Conservation (phyloP, 2,797 vertebrate species). For the Xyrichtys novacula region DNA sequence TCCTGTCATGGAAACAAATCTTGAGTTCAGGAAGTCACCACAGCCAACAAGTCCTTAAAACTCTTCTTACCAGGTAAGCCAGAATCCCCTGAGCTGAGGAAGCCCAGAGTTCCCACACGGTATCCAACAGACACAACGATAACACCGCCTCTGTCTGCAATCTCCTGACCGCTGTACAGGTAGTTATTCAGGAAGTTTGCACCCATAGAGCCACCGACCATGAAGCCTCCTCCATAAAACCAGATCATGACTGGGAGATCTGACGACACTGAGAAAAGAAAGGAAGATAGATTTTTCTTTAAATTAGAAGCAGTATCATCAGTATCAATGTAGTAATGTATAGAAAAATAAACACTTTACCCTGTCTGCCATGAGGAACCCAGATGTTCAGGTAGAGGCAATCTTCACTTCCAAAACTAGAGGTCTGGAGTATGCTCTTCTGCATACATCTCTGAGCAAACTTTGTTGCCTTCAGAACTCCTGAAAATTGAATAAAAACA, state of each 20-base stretch:
- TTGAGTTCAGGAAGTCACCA: neutral
- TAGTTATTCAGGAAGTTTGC: slow-evolving; percentile 88
- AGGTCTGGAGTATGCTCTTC: slow-evolving; percentile 75
- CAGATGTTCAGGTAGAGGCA: slow-evolving; percentile 95
- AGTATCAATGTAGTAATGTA: neutral
- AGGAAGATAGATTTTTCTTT: neutral
- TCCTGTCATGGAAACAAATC: neutral
- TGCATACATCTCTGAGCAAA: slow-evolving; percentile 87
- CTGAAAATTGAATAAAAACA: slow-evolving; percentile 61
- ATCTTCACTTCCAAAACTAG: slow-evolving; percentile 83
- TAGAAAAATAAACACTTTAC: slow-evolving; percentile 38
- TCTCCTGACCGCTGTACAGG: slow-evolving; percentile 89
- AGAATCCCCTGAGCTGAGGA: slow-evolving; percentile 91
- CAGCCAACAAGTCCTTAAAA: neutral
- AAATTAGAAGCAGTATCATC: neutral
- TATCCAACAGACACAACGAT: slow-evolving; percentile 92
- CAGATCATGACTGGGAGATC: slow-evolving; percentile 92
- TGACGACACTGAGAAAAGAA: slow-evolving; percentile 83
- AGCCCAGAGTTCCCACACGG: slow-evolving; percentile 90
- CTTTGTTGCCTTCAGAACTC: slow-evolving; percentile 79
- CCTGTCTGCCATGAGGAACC: slow-evolving; percentile 85
- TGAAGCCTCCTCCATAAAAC: slow-evolving; percentile 89
- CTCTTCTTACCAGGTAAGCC: slow-evolving; percentile 83
- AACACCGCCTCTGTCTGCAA: slow-evolving; percentile 88
- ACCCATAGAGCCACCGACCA: slow-evolving; percentile 84